Percentiles rank a stretch among this genome's conserved stretches.
These are phyloP conservation scores for Eupithecia inturbata DNA, from an alignment of 2,888 invertebrate genomes.

Conservation along the genomic window DNA sequence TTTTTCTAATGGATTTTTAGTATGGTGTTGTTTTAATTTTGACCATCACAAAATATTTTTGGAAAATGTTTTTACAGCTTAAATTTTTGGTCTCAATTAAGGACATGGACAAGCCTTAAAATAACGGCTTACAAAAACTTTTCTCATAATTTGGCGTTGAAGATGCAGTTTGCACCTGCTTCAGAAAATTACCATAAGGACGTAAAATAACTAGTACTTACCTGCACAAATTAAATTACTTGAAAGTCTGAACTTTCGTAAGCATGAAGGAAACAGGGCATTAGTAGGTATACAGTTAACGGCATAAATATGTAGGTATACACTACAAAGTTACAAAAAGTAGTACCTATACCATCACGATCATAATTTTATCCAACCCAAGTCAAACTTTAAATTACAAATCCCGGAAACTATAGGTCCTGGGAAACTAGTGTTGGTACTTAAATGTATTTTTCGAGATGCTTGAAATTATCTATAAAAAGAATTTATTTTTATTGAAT, in stretches of 20 bases:
- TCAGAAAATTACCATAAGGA: neutral
- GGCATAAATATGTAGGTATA: neutral
- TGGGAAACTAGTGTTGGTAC: no score
- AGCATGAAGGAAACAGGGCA: neutral
- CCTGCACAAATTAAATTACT: neutral
- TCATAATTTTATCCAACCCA: no score
- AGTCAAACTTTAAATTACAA: no score
- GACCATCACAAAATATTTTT: neutral
- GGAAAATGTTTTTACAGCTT: neutral
- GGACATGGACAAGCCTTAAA: neutral
- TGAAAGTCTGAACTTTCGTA: neutral
- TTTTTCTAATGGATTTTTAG: neutral
- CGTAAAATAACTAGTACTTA: neutral
- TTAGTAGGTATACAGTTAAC: neutral
- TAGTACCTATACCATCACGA: no score
- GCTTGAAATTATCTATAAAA: no score
- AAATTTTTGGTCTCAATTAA: neutral
- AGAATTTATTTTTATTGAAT: no score
- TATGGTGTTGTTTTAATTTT: neutral
- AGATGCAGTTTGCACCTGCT: constrained; percentile 4
- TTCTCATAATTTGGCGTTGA: neutral
- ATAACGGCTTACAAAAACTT: neutral
- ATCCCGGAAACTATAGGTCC: no score
- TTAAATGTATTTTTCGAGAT: no score
- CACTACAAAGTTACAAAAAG: no score